These are phyloP conservation scores for Proisotoma minuta DNA, from an alignment of 2,888 invertebrate species.

Conservation along the genomic window DNA sequence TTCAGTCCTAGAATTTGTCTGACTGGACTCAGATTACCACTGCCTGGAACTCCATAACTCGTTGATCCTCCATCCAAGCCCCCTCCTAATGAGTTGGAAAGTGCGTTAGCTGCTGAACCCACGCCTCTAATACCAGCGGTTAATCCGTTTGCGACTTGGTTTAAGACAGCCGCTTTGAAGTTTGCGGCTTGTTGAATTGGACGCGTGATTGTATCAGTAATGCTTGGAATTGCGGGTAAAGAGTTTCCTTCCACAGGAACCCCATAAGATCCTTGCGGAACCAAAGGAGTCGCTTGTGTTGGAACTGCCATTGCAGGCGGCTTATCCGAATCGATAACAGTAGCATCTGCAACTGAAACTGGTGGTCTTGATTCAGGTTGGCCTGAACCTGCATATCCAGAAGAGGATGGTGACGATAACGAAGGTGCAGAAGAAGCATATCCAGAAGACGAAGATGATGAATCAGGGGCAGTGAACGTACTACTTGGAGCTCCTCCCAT, in stretches of 20 bases:
- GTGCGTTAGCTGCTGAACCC: background rate
- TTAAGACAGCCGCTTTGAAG: constrained; percentile 4
- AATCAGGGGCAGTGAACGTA: background rate
- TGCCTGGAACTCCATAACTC: background rate
- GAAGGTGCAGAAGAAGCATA: background rate
- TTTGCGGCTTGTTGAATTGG: constrained; percentile 2
- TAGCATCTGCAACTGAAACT: background rate
- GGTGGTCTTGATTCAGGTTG: background rate
- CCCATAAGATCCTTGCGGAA: constrained; percentile 2
- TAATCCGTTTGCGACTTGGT: background rate
- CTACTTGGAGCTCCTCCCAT: background rate
- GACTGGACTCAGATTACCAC: background rate
- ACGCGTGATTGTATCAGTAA: background rate
- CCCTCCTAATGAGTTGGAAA: background rate
- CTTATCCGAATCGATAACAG: background rate
- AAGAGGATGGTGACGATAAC: background rate
- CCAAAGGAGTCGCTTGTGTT: background rate
- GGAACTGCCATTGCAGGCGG: too few species aligned
- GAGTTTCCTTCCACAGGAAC: background rate
- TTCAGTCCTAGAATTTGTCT: background rate
- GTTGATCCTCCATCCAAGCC: background rate
- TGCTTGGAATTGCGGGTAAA: background rate
- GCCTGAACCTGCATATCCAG: background rate
- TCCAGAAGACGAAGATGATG: background rate
- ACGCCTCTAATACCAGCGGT: background rate